These are phyloP conservation scores for Malacoctenus gilli DNA, from an alignment of 2,797 vertebrate genomes.

Conservation along the genomic window DNA sequence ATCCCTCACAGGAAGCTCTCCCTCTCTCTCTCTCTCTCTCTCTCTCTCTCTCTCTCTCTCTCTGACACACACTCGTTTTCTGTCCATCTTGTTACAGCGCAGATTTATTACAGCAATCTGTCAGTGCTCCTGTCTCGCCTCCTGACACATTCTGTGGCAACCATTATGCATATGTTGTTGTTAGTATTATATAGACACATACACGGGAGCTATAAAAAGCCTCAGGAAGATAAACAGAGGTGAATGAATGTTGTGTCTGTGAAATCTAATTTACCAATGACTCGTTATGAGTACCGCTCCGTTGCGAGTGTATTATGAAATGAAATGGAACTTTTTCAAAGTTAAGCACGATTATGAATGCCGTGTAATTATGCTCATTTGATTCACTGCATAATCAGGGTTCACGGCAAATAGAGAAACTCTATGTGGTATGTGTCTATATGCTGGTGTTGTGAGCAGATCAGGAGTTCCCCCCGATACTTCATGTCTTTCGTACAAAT, in stretches of 20 bases:
- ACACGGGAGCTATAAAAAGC: slow-evolving; percentile 45
- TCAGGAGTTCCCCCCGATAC: neutral
- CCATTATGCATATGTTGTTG: slow-evolving; percentile 66
- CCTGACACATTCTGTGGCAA: slow-evolving; percentile 54
- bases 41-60: slow-evolving; percentile 30
- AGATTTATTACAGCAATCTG: slow-evolving; percentile 70
- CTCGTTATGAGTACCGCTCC: slow-evolving; percentile 23
- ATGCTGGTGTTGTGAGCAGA: too few species aligned
- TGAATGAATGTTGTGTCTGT: slow-evolving; percentile 42
- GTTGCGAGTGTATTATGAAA: slow-evolving; percentile 2
- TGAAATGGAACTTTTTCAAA: slow-evolving; percentile 29
- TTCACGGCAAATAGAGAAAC: neutral
- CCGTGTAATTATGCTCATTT: neutral
- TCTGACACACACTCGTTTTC: slow-evolving; percentile 34
- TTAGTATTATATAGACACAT: slow-evolving; percentile 51
- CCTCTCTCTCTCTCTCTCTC: slow-evolving; percentile 34
- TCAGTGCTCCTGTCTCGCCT: slow-evolving; percentile 57
- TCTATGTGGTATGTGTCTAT: too few species aligned
- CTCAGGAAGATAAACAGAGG: slow-evolving; percentile 37
- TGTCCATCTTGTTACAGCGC: slow-evolving; percentile 61
- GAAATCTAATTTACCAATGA: slow-evolving; percentile 47
- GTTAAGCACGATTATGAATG: neutral
- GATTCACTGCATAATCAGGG: too few species aligned
- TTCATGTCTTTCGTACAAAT: neutral
- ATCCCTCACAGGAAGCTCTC: slow-evolving; percentile 22